Conservation (phyloP, 2,888 invertebrate genomes). For the Caenorhabditis uteleia region DNA sequence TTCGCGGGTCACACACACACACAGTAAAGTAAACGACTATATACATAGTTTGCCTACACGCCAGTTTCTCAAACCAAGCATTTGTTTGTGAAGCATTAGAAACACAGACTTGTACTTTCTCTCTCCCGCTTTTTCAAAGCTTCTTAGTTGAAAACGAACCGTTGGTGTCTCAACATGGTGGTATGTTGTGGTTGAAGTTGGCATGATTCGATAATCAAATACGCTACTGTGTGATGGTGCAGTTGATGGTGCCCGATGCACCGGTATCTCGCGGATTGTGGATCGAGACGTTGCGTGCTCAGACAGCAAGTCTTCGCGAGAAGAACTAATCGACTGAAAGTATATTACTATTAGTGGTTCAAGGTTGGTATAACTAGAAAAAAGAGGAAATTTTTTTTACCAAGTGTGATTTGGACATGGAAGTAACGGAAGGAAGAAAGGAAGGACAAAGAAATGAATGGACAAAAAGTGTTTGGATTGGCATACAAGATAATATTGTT, state of each 20-base stretch:
- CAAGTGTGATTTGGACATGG: neutral
- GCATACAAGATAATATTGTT: slow-evolving; percentile 37
- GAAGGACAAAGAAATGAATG: slow-evolving; percentile 1
- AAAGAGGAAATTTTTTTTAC: neutral
- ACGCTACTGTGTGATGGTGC: slow-evolving; percentile 51
- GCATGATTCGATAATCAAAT: slow-evolving; percentile 54
- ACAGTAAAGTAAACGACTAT: too few species aligned
- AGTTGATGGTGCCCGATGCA: slow-evolving; percentile 61
- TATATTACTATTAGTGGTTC: neutral
- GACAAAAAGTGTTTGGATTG: neutral
- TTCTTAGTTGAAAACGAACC: slow-evolving; percentile 15
- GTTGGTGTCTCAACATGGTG: slow-evolving; percentile 38
- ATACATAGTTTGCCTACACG: too few species aligned
- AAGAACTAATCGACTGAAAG: slow-evolving; percentile 48
- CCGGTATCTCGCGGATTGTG: slow-evolving; percentile 68
- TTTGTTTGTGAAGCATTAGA: too few species aligned
- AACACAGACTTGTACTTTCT: too few species aligned
- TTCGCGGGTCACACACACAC: too few species aligned
- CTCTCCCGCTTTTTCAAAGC: too few species aligned
- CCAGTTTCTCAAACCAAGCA: too few species aligned
- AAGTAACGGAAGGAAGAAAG: neutral
- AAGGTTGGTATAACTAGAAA: neutral
- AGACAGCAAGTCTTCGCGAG: slow-evolving; percentile 63
- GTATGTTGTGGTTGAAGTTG: slow-evolving; percentile 40
- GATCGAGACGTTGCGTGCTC: slow-evolving; percentile 57